Percentiles rank a stretch among this genome's conserved stretches.
Conservation (phyloP, 1,140 invertebrate genomes). For the Zaprionus capensis region DNA sequence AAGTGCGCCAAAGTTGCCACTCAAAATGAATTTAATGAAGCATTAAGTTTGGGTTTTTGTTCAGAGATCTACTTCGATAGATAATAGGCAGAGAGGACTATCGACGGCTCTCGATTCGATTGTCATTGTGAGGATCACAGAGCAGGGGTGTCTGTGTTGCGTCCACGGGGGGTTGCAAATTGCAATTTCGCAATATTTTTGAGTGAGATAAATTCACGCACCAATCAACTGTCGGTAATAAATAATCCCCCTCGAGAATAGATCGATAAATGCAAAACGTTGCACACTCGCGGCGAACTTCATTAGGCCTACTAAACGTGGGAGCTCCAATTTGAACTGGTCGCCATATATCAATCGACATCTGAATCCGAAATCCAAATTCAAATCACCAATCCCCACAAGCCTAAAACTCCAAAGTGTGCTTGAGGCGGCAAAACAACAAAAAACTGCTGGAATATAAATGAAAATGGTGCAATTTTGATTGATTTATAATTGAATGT, state of each 20-base stretch:
- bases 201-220: conserved; percentile 47
- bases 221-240: conserved; percentile 41
- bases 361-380: conserved; percentile 41
- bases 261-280: conserved; percentile 21
- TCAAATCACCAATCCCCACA: conserved; percentile 26
- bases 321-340: conserved; percentile 53
- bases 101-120: conserved; percentile 51
- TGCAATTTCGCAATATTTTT: conserved; percentile 28
- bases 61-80: conserved; percentile 25
- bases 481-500: conserved; percentile 83
- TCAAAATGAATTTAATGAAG: conserved; percentile 66
- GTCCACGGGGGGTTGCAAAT: conserved; percentile 39
- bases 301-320: conserved; percentile 71
- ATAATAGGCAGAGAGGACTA: conserved; percentile 58
- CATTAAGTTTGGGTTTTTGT: conserved; percentile 59
- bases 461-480: conserved; percentile 82
- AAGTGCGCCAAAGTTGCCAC: conserved; percentile 13
- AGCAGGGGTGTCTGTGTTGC: conserved; percentile 6
- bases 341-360: conserved; percentile 67
- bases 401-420: conserved; percentile 42
- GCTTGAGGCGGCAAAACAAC: conserved; percentile 64
- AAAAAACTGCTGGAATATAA: conserved; percentile 59
- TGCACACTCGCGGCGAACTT: conserved; percentile 24
- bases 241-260: conserved; percentile 26
- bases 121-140: conserved; percentile 65